These are phyloP conservation scores for Sebastes fasciatus DNA, from an alignment of 2,113 vertebrate genomes.

Conservation along the genomic window DNA sequence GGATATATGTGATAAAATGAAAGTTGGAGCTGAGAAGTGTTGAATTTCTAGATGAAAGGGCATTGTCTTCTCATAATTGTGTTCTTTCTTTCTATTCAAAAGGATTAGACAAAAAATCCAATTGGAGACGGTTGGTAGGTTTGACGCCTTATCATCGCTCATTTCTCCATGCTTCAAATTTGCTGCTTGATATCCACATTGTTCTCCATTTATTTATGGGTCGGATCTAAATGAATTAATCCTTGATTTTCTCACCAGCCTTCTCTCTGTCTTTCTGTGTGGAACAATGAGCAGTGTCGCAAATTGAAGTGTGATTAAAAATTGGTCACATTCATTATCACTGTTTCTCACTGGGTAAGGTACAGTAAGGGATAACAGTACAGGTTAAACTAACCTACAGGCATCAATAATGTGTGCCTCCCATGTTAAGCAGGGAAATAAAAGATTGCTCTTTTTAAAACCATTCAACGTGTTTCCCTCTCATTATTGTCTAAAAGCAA, in stretches of 20 bases:
- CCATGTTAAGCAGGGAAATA: not conserved
- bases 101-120: slow-evolving; percentile 57
- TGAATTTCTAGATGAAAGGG: slow-evolving; percentile 44
- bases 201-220: slow-evolving; percentile 48
- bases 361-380: not conserved
- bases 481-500: slow-evolving; percentile 31
- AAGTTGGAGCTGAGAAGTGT: slow-evolving; percentile 42
- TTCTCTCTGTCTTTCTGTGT: not conserved
- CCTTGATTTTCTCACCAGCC: slow-evolving; percentile 18
- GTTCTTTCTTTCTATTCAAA: slow-evolving; percentile 46
- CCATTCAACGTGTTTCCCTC: not conserved
- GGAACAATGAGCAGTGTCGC: slow-evolving; percentile 11
- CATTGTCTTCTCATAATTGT: slow-evolving; percentile 59
- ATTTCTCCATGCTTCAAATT: slow-evolving; percentile 45
- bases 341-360: not conserved
- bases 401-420: not conserved
- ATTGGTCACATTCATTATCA: not conserved
- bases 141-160: slow-evolving; percentile 47
- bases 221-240: slow-evolving; percentile 48
- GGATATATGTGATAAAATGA: slow-evolving; percentile 30
- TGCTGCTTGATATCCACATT: slow-evolving; percentile 51
- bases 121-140: slow-evolving; percentile 50
- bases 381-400: not conserved
- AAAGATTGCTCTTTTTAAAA: slow-evolving; percentile 12
- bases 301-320: slow-evolving; percentile 41